A percentile compares a stretch with the other conserved stretches of the same genome.
phyloP scores from a whole-genome alignment of 2,113 vertebrate genomes.

The Pavo muticus region DNA sequence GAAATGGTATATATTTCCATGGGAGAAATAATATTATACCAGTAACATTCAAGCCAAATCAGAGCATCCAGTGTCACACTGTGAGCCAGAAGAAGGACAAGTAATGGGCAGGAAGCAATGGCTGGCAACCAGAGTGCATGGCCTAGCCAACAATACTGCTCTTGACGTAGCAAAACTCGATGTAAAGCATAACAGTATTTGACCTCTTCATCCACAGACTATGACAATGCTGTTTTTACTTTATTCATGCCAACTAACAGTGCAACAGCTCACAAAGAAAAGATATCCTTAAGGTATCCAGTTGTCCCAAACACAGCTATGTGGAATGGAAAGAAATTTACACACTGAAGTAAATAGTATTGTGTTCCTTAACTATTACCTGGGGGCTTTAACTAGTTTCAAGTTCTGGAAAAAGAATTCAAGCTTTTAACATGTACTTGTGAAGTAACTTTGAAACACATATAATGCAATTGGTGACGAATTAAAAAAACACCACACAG shows the following conservation, averaged over 20 bases:
- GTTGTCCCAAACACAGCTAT: background rate
- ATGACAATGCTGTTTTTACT: background rate
- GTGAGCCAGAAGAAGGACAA: background rate
- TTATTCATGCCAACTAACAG: background rate
- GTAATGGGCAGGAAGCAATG: background rate
- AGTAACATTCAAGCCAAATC: background rate
- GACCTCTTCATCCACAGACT: background rate
- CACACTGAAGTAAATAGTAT: background rate
- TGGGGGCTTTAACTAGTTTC: background rate
- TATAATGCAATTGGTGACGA: background rate
- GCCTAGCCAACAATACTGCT: background rate
- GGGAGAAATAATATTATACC: background rate
- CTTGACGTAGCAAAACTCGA: background rate
- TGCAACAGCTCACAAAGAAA: background rate
- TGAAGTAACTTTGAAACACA: background rate
- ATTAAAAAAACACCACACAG: background rate
- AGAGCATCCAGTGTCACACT: background rate
- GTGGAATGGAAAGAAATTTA: background rate
- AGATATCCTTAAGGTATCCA: background rate
- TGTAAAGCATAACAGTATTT: background rate
- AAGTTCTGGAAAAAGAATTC: background rate
- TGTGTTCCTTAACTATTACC: background rate
- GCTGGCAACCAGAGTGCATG: background rate
- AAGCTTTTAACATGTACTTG: background rate
- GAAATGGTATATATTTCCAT: background rate